Percentiles rank a stretch among this genome's conserved stretches.
Conservation (phyloP, 2,888 invertebrate genomes). For the Drosophila prostipennis region DNA sequence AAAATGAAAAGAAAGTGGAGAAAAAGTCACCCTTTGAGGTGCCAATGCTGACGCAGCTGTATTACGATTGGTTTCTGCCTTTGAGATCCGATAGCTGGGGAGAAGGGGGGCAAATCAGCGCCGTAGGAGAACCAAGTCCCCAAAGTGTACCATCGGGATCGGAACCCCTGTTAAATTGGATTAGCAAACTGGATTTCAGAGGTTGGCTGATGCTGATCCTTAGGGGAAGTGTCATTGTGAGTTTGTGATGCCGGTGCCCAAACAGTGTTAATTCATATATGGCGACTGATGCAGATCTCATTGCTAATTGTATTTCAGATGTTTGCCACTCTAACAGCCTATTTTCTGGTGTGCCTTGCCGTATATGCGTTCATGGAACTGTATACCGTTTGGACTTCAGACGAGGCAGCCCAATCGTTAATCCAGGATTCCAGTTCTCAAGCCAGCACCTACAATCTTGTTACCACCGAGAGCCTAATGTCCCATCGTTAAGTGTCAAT, state of each 20-base stretch:
- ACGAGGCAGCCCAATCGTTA: slow-evolving; percentile 12
- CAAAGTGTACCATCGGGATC: slow-evolving; percentile 22
- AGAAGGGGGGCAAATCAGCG: not conserved
- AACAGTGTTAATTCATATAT: slow-evolving; percentile 5
- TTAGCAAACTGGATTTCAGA: slow-evolving; percentile 3
- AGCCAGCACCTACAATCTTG: slow-evolving; percentile 5
- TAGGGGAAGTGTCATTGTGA: slow-evolving; percentile 51
- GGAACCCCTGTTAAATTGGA: not conserved
- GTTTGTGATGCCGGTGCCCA: slow-evolving; percentile 36
- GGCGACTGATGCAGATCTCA: slow-evolving; percentile 60
- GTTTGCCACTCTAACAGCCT: slow-evolving; percentile 62
- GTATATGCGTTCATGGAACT: slow-evolving; percentile 65
- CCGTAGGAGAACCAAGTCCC: not conserved
- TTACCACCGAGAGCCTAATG: slow-evolving; percentile 65
- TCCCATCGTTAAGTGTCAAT: slow-evolving; percentile 39
- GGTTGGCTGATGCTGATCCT: slow-evolving; percentile 29
- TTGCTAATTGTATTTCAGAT: slow-evolving; percentile 76
- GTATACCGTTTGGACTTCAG: slow-evolving; percentile 30
- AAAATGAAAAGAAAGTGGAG: slow-evolving; percentile 2
- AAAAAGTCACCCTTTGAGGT: slow-evolving; percentile 28
- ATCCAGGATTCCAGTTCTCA: slow-evolving; percentile 41
- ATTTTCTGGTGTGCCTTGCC: slow-evolving; percentile 62
- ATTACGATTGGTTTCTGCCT: slow-evolving; percentile 64
- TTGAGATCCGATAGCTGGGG: slow-evolving; percentile 18
- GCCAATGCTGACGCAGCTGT: slow-evolving; percentile 44